A percentile compares a stretch with the other conserved stretches of the same genome.
Conservation (phyloP, 1,140 invertebrate genomes). For the Thrips palmi region DNA sequence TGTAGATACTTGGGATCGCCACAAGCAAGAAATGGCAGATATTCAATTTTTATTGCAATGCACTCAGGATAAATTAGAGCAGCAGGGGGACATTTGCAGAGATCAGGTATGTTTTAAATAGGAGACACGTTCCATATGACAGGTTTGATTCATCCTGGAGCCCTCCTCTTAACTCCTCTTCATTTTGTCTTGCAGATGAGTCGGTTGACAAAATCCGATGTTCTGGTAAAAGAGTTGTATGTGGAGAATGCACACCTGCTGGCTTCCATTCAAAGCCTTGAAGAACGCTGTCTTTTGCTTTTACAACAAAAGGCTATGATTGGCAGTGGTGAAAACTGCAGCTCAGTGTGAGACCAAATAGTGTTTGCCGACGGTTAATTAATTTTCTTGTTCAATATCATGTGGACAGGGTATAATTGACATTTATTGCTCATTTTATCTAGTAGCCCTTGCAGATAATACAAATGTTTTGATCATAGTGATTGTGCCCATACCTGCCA, state of each 20-base stretch:
- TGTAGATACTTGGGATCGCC: constrained; percentile 40
- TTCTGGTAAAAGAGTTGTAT: constrained; percentile 57
- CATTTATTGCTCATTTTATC: too few relatives aligned
- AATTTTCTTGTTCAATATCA: too few relatives aligned
- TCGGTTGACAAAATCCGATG: constrained; percentile 46
- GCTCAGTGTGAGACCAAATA: too few relatives aligned
- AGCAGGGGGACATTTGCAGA: constrained; percentile 36
- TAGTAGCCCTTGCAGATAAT: too few relatives aligned
- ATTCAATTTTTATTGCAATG: constrained; percentile 34
- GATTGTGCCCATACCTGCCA: too few relatives aligned
- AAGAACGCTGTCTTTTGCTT: constrained; percentile 30
- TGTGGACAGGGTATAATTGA: too few relatives aligned
- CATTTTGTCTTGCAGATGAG: constrained; percentile 23
- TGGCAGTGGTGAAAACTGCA: too few relatives aligned
- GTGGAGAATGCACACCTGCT: constrained; percentile 59
- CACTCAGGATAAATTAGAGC: constrained; percentile 37
- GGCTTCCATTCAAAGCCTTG: constrained; percentile 37
- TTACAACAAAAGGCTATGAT: constrained; percentile 45
- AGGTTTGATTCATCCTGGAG: too few relatives aligned
- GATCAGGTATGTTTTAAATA: constrained; percentile 25
- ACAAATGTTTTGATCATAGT: too few relatives aligned
- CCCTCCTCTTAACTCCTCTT: too few relatives aligned
- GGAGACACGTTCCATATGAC: too few relatives aligned
- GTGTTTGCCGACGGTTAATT: too few relatives aligned
- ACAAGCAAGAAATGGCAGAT: constrained; percentile 35